Percentiles rank a stretch among this genome's conserved stretches.
phyloP scores from a whole-genome alignment of 2,113 vertebrate species.

The Ahaetulla prasina region DNA sequence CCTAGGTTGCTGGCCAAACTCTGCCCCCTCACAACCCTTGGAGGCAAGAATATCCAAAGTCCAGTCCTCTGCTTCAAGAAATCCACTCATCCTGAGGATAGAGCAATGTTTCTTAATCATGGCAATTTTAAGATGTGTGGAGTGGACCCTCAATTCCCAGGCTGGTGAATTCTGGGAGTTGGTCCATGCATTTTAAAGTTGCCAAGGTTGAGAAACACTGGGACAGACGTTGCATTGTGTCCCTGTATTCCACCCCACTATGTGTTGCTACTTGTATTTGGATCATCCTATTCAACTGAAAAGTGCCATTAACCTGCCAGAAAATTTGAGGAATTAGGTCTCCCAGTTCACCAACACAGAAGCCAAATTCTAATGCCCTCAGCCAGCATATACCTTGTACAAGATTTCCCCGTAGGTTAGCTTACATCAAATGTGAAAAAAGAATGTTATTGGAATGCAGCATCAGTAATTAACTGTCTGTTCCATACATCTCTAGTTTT shows the following conservation, averaged over 20 bases:
- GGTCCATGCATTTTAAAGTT: neutral
- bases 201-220: neutral
- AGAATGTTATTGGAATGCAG: conserved; percentile 30
- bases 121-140: neutral
- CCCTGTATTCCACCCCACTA: neutral
- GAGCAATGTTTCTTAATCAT: neutral
- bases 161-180: neutral
- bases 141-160: neutral
- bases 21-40: neutral
- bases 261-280: neutral
- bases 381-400: neutral
- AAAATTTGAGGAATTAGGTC: neutral
- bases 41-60: neutral
- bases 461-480: conserved; percentile 15
- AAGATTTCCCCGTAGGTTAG: neutral
- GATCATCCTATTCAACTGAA: neutral
- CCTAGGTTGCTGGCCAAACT: neutral
- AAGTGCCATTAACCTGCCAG: neutral
- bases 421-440: conserved; percentile 13
- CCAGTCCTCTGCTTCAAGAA: neutral
- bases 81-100: neutral
- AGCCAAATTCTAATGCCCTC: neutral
- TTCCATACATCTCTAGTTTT: neutral
- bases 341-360: neutral
- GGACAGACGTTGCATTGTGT: neutral